These are phyloP conservation scores for Campylomormyrus tamandua DNA, from an alignment of 2,113 vertebrate genomes.

Conservation along the genomic window DNA sequence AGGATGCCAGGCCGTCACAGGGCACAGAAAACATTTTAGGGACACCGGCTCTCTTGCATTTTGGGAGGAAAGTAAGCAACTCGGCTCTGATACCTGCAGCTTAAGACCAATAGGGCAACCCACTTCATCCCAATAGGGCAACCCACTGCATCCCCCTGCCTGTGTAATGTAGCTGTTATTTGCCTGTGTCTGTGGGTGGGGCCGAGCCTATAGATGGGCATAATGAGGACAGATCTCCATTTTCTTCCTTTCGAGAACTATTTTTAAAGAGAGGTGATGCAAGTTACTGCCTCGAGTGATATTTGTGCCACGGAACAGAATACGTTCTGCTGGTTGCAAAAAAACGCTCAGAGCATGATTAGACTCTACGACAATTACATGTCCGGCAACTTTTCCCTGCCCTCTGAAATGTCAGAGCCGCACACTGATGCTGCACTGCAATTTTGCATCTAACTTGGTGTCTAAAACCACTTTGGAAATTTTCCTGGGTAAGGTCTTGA, in stretches of 20 bases:
- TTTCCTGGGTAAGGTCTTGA: neutral
- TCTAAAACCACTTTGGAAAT: neutral
- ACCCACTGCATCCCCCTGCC: neutral
- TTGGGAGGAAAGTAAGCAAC: neutral
- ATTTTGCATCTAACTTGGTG: neutral
- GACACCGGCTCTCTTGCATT: neutral
- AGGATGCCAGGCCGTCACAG: neutral
- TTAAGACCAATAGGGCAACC: neutral
- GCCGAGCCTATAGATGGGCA: neutral
- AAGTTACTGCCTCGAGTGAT: neutral
- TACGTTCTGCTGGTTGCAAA: neutral
- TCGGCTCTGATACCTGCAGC: neutral
- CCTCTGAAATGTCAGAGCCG: neutral
- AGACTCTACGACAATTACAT: neutral
- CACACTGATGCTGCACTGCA: neutral
- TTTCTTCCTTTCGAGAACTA: neutral
- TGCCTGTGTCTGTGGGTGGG: neutral
- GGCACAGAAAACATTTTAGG: neutral
- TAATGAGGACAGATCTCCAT: neutral
- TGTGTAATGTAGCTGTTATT: neutral
- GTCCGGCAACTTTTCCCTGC: neutral
- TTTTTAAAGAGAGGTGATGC: neutral
- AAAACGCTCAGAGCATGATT: neutral
- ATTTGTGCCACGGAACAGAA: neutral
- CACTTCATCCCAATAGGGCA: neutral